A percentile compares a stretch with the other conserved stretches of the same genome.
Conservation (phyloP, 1,140 invertebrate genomes). For the Micrasema minimum region DNA sequence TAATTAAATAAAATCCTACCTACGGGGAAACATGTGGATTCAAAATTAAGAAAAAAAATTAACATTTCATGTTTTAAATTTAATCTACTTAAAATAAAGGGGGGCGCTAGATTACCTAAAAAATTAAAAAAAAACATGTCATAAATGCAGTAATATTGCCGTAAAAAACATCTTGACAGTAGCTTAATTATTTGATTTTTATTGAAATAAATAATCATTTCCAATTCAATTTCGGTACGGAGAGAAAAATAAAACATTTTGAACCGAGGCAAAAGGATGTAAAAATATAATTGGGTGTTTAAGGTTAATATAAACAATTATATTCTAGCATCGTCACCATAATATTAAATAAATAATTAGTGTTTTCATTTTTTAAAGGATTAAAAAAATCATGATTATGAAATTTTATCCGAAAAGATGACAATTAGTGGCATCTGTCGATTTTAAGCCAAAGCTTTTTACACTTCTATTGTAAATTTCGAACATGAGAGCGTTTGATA, state of each 20-base stretch:
- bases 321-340: too few relatives aligned
- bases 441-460: too few relatives aligned
- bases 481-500: too few relatives aligned
- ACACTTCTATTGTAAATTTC: too few relatives aligned
- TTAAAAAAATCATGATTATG: too few relatives aligned
- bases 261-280: background rate
- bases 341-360: too few relatives aligned
- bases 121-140: too few relatives aligned
- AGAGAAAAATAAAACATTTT: too few relatives aligned
- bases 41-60: constrained; percentile 11
- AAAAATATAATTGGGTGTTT: background rate
- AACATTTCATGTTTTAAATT: background rate
- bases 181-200: background rate
- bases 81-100: constrained; percentile 8
- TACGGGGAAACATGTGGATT: constrained; percentile 20
- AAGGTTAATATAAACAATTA: constrained; percentile 1
- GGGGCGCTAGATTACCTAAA: background rate
- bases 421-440: too few relatives aligned
- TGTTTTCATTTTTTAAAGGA: too few relatives aligned
- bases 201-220: background rate
- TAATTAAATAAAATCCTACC: constrained; percentile 5
- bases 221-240: too few relatives aligned
- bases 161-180: constrained; percentile 15
- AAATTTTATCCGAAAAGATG: too few relatives aligned
- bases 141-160: background rate